Evolutionary conservation across 1,140 invertebrate species (phyloP), one percentile per base, ranked within the genome.

Genomic region (Lutraria rhynchaena): DNA sequence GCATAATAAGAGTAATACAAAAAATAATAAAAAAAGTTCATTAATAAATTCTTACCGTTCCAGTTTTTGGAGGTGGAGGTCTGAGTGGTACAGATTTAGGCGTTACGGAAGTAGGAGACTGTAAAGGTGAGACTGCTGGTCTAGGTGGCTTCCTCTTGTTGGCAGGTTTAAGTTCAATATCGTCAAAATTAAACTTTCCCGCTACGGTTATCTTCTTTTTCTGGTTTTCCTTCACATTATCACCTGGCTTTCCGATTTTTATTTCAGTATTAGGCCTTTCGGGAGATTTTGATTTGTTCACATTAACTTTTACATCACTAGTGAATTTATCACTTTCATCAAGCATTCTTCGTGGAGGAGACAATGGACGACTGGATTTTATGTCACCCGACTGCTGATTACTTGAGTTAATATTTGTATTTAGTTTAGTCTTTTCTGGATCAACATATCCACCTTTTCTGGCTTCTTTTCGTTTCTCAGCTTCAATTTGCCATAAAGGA

Each of bases 391-490:
- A 31, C 7, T 27, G 7, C 5, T 5, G 5, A 55, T 55, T 55
- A 27, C n/a, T 41, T 41, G 37, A 55, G 44, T 67, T 67, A 17
- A 22, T 49, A 67, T 67, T 67, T 49, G 19, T 24, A 57, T 49
- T 19, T 27, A 67, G 55, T 55, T 60, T 60, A 2, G n/a, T 29
- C 44, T 61, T 81, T 55, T 81, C 78, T 51, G 78, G 78, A 65
- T 81, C 78, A 13, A 81, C 49, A 81, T 73, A 81, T 15, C 57
- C 67, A 58, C 78, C 78, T 65, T 73, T 73, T 35, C 78, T 70
- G 27, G 69, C 67, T 44, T 65, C 46, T 73, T 73, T 81, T 24
- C 78, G 31, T 51, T 81, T 81, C 17, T 81, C 78, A 15, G 78
- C 78, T 35, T 81, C 78, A 35, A 60, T 81, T n/a, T 81, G 67